Evolutionary conservation across 2,797 vertebrate genomes (phyloP).

Genomic region (Gila robusta): DNA sequence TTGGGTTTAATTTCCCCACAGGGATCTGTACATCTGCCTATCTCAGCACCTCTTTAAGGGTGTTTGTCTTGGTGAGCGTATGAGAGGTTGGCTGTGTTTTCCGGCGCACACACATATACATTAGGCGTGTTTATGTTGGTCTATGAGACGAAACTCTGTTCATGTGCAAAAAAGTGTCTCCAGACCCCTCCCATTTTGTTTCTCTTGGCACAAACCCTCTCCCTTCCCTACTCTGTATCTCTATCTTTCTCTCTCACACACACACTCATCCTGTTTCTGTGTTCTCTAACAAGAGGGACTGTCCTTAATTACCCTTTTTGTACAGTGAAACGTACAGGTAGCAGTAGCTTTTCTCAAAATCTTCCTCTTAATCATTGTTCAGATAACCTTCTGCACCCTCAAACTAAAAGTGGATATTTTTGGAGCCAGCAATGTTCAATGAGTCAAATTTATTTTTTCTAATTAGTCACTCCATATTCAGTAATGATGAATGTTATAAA

Average conservation of each 20-base stretch:
- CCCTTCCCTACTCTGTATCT: constrained; percentile 31
- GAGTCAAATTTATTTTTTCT: not conserved
- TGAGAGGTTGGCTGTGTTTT: constrained; percentile 36
- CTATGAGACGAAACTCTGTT: constrained; percentile 51
- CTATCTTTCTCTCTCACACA: constrained; percentile 28
- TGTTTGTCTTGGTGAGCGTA: constrained; percentile 10
- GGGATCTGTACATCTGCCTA: not conserved
- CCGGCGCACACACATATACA: constrained; percentile 38
- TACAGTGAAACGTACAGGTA: constrained; percentile 29
- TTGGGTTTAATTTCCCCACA: not conserved
- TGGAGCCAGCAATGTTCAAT: not conserved
- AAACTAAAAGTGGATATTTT: not conserved
- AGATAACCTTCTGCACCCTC: constrained; percentile 7
- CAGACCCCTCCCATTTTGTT: constrained; percentile 53
- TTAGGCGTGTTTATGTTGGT: constrained; percentile 44
- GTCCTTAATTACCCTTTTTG: constrained; percentile 47
- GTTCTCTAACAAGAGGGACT: constrained; percentile 52
- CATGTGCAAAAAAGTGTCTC: constrained; percentile 48
- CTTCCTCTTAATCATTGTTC: constrained; percentile 32
- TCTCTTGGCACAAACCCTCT: constrained; percentile 52
- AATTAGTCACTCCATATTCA: constrained; percentile 4
- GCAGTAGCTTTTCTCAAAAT: constrained; percentile 3
- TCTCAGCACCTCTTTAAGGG: constrained; percentile 5
- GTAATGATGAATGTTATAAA: not conserved
- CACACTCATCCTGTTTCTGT: constrained; percentile 56